Evolutionary conservation across 2,888 invertebrate species (phyloP).

Genomic region (Resseliella maxima): DNA sequence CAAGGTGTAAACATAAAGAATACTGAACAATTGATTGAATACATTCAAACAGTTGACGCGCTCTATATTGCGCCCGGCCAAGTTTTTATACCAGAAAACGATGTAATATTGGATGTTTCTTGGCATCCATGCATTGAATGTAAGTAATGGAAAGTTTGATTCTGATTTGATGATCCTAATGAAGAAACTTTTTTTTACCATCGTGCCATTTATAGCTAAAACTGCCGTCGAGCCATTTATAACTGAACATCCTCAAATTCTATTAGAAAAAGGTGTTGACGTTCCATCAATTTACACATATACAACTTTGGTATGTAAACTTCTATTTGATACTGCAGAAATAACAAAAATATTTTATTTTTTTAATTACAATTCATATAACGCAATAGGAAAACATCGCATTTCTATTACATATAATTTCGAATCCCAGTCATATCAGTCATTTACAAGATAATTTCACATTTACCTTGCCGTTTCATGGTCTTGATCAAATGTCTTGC

Average conservation of each 20-base stretch:
- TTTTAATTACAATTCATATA: neutral
- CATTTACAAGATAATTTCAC: neutral
- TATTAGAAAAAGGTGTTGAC: neutral
- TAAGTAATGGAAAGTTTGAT: neutral
- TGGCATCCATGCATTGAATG: neutral
- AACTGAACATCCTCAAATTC: neutral
- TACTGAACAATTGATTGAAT: neutral
- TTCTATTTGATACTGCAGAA: too few relatives aligned
- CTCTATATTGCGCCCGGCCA: neutral
- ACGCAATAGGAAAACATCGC: neutral
- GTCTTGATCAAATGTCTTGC: neutral
- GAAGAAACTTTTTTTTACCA: too few relatives aligned
- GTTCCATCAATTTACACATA: neutral
- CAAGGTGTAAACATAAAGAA: neutral
- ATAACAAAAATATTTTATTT: neutral
- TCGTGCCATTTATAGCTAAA: too few relatives aligned
- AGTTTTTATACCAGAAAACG: neutral
- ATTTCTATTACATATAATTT: neutral
- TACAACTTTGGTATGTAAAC: neutral
- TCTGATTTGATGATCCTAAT: too few relatives aligned
- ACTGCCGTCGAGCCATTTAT: neutral
- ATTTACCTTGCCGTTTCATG: neutral
- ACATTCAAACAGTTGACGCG: neutral
- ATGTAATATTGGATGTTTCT: neutral
- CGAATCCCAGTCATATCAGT: neutral